phyloP scores from a whole-genome alignment of 2,113 vertebrate genomes.

The Boleophthalmus pectinirostris region DNA sequence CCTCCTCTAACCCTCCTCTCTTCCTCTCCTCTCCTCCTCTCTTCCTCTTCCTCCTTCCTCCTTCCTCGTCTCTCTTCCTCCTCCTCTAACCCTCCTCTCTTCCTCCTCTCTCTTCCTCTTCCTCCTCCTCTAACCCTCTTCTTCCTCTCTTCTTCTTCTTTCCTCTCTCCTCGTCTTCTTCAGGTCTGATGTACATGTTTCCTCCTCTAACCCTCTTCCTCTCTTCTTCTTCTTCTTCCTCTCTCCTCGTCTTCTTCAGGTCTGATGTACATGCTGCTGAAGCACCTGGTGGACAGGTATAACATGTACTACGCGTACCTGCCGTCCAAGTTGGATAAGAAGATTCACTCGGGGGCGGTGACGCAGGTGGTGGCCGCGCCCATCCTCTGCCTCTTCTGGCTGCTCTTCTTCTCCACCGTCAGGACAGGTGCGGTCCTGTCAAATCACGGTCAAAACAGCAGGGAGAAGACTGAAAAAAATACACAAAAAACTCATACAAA shows the following conservation, averaged over 20 bases:
- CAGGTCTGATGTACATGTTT: conserved; percentile 99
- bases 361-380: conserved; percentile 97
- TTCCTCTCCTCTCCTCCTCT: no score
- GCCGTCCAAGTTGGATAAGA: conserved; percentile 96
- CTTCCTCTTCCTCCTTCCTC: no score
- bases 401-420: conserved; percentile 94
- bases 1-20: no score
- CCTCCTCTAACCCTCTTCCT: no score
- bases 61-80: no score
- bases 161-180: neutral
- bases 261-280: conserved; percentile 97
- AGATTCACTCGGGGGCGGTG: conserved; percentile 95
- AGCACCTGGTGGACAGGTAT: conserved; percentile 97
- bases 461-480: neutral
- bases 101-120: no score
- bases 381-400: conserved; percentile 97
- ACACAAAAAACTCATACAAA: neutral
- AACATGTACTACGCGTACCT: conserved; percentile 98
- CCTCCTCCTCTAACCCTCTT: no score
- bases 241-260: conserved; percentile 67
- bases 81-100: no score
- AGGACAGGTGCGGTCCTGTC: conserved; percentile 79
- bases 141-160: no score
- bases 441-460: neutral
- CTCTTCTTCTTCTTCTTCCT: no score